Conservation (phyloP, 2,888 invertebrate genomes). For the Octodonta nipae region DNA sequence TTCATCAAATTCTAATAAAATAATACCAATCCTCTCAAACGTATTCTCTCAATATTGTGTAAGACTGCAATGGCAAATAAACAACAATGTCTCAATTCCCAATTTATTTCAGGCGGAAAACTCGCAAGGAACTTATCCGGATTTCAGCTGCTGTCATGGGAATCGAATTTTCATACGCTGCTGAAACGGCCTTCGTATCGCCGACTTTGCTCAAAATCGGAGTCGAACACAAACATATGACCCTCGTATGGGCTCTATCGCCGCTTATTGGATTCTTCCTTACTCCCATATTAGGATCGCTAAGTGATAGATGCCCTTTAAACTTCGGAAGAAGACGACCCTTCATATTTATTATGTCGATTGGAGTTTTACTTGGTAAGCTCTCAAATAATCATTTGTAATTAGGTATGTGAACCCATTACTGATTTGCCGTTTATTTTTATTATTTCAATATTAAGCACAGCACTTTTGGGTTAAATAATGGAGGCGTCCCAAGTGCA, state of each 20-base stretch:
- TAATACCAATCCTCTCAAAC: too few relatives aligned
- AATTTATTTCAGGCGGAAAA: conserved; percentile 52
- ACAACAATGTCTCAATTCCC: not conserved
- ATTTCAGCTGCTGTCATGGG: conserved; percentile 93
- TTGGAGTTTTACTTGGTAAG: conserved; percentile 79
- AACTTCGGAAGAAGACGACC: conserved; percentile 76
- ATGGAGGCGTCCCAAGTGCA: too few relatives aligned
- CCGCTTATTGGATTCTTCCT: conserved; percentile 89
- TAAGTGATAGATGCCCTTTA: conserved; percentile 78
- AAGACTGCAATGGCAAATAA: too few relatives aligned
- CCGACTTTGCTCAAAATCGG: conserved; percentile 87
- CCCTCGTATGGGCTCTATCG: conserved; percentile 87
- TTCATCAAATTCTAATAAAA: too few relatives aligned
- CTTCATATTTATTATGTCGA: conserved; percentile 76
- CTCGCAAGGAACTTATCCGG: conserved; percentile 64
- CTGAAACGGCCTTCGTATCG: conserved; percentile 93
- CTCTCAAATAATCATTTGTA: too few relatives aligned
- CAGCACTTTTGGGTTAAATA: too few relatives aligned
- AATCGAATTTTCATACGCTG: conserved; percentile 93
- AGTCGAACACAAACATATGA: conserved; percentile 86
- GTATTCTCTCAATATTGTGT: too few relatives aligned
- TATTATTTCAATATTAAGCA: too few relatives aligned
- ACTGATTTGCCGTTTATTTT: too few relatives aligned
- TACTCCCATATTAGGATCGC: conserved; percentile 80
- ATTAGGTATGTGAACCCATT: too few relatives aligned